Base-by-base conservation (phyloP, 2,888 invertebrate genomes). In the Papilio gigon region DNA sequence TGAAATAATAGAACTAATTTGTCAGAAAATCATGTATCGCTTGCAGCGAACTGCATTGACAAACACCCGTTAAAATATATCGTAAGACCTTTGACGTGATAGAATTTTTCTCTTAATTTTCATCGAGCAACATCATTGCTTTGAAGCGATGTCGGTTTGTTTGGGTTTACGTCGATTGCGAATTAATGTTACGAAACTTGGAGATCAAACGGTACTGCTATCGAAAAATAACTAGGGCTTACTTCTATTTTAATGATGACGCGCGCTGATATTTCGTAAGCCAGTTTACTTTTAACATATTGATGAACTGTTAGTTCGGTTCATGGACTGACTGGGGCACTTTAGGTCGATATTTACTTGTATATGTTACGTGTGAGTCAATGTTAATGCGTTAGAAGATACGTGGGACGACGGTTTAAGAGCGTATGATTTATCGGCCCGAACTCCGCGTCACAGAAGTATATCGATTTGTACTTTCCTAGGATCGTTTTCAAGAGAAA, bases 131-230 rank as follows among this genome's bases (percentile, higher is more conserved):
- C 53, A 47, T 20, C 53, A 30, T 27, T 27, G 30, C 63, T 44
- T 63, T 63, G 44, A 40, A 53, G 30, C 42, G 61, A 20, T 44
- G 61, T 40, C 37, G 67, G 40, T 59, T 47, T 60, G 37, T 67
- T 61, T 53, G 61, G 30, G 33, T 42, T 40, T 40, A 17, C 44
- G 33, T 65, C 42, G 65, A 58, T 42, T 14, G 50, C 17, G 53
- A 33, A 47, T 67, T 33, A 42, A 62, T 58, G 63, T 63, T 68
- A 47, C 63, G 63, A 58, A 68, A 68, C 63, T 44, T 30, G 12
- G 11, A 33, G 63, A 68, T 68, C 68, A 63, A 68, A 68, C 50
- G 35, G 37, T 66, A 60, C 8, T 6, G 59, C 6, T 40, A 59
- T 47, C 12, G 25, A 47, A 53, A 53, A 37, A 47, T 6, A 50